Conservation (phyloP, 2,797 vertebrate genomes). For the Hephaestus fuliginosus region DNA sequence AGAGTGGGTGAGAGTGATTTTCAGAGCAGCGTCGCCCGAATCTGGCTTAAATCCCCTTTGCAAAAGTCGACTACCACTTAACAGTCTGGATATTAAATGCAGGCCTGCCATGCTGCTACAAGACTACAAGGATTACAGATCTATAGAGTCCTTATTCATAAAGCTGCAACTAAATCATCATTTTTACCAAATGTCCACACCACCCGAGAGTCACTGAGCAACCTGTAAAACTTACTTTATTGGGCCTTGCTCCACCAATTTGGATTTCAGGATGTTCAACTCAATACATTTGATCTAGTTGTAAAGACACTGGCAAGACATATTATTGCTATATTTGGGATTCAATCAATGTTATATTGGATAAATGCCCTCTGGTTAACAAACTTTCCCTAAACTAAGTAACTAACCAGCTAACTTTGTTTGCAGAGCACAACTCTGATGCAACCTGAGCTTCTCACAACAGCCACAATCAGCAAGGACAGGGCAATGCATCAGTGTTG, state of each 20-base stretch:
- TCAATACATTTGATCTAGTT: too few relatives aligned
- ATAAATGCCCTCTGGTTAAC: background rate
- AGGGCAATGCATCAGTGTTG: constrained; percentile 26
- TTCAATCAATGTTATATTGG: background rate
- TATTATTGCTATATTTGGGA: background rate
- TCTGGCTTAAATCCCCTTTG: background rate
- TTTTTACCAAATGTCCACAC: background rate
- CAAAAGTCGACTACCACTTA: background rate
- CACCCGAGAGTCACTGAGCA: background rate
- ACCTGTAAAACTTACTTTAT: background rate
- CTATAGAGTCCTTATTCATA: background rate
- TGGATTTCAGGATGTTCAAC: too few relatives aligned
- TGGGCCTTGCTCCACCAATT: background rate
- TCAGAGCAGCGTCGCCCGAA: background rate
- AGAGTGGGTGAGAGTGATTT: constrained; percentile 10
- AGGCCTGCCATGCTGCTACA: background rate
- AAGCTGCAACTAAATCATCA: background rate
- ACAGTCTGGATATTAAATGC: background rate
- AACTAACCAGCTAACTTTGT: too few relatives aligned
- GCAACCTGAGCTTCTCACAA: constrained; percentile 17
- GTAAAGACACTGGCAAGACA: background rate
- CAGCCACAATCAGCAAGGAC: background rate
- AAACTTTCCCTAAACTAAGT: background rate
- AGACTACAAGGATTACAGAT: background rate
- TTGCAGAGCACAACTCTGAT: background rate